Base-by-base conservation (phyloP, 2,113 vertebrate species). In the Muntiacus muntjak region DNA sequence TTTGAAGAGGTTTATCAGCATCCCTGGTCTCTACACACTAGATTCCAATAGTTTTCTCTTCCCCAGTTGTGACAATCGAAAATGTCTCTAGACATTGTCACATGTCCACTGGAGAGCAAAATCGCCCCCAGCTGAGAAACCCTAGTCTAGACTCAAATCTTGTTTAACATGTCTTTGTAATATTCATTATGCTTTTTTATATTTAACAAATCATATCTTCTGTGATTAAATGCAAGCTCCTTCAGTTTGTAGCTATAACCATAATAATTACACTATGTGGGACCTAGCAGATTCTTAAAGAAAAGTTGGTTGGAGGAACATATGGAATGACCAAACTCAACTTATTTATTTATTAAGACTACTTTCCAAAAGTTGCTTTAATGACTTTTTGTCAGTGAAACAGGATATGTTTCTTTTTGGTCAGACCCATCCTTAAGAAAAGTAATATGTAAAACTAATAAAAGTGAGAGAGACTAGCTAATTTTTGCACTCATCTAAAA, bases 401-500 rank as follows among this genome's bases (percentile, higher is more conserved):
- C 1, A 43, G 13, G 6, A 3, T 89, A 8, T 4, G 2, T 43
- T 74, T 33, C 50, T 67, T 36, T 71, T 71, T 67, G 52, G 26
- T 82, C 25, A 87, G 23, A 79, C 1, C 16, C 85, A 47, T 81
- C 19, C 33, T 96, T 84, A 90, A 88, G 13, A 3, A 4, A 84
- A 89, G 16, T 54, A 26, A 62, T 58, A 52, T 33, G 19, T 55
- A 96, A 93, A 81, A 91, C 19, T 47, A 92, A 93, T 52, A 78
- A 78, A 87, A 87, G 10, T 23, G 83, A 93, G n/a, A 83, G 7
- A 94, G 45, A 88, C 5, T 13, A 21, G 36, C 17, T 87, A 94
- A 55, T 8, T 82, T 95, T 87, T 84, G 47, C 47, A 36, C 74
- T 85, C 25, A 54, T 62, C 23, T 84, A 92, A 98, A 95, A 95